Conservation (phyloP, 2,888 invertebrate genomes). For the Lapara coniferarum region DNA sequence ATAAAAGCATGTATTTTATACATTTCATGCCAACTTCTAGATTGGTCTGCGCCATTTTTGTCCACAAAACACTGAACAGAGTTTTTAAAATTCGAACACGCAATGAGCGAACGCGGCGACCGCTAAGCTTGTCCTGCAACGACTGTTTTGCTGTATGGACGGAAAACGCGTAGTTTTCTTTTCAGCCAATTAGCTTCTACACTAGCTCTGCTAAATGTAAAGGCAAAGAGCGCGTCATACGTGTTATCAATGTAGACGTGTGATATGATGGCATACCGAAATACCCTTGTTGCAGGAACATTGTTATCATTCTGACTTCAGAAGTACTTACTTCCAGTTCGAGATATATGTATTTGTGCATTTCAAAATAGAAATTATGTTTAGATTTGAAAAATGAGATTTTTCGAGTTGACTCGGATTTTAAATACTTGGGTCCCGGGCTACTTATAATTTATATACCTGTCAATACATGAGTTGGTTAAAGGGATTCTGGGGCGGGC, state of each 20-base stretch:
- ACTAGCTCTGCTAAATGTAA: constrained; percentile 37
- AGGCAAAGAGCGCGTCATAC: constrained; percentile 47
- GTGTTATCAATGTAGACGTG: constrained; percentile 24
- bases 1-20: constrained; percentile 89
- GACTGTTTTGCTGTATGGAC: constrained; percentile 33
- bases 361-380: too few relatives aligned
- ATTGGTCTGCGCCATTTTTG: constrained; percentile 65
- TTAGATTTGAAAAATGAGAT: too few relatives aligned
- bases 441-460: too few relatives aligned
- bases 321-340: not conserved
- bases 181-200: constrained; percentile 56
- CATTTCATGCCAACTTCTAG: constrained; percentile 88
- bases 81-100: constrained; percentile 31
- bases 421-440: too few relatives aligned
- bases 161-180: constrained; percentile 48
- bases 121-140: constrained; percentile 31
- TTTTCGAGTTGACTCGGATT: too few relatives aligned
- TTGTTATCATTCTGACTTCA: not conserved
- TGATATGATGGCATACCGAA: constrained; percentile 11
- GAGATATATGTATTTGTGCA: not conserved
- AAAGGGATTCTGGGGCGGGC: too few relatives aligned
- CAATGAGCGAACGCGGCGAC: constrained; percentile 33
- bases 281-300: constrained; percentile 8
- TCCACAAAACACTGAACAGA: constrained; percentile 20
- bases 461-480: too few relatives aligned